Conservation (phyloP, 2,797 vertebrate genomes). For the Tachyglossus aculeatus region DNA sequence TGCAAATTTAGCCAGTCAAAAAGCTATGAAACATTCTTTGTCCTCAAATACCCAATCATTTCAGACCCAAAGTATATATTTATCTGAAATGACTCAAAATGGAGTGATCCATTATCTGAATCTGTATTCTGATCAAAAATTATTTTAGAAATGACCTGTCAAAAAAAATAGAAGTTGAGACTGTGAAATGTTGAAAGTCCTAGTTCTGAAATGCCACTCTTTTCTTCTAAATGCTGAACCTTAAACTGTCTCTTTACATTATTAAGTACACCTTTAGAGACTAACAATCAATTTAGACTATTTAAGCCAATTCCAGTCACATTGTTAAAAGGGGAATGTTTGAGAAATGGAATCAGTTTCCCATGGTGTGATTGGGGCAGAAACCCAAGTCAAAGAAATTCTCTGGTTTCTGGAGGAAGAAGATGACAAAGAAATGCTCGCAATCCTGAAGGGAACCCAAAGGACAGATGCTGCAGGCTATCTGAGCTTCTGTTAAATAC, state of each 20-base stretch:
- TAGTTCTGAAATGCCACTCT: not conserved
- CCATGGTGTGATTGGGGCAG: slow-evolving; percentile 40
- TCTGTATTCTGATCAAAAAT: no score
- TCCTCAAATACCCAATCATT: no score
- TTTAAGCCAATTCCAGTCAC: slow-evolving; percentile 28
- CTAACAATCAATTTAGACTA: slow-evolving; percentile 26
- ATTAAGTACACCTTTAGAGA: not conserved
- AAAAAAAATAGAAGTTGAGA: not conserved
- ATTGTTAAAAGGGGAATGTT: slow-evolving; percentile 31
- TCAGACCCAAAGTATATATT: no score
- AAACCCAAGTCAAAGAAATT: slow-evolving; percentile 68
- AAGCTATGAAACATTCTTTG: no score
- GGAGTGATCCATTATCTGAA: no score
- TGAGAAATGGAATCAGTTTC: slow-evolving; percentile 46
- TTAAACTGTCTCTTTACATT: not conserved
- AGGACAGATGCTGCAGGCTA: slow-evolving; percentile 80
- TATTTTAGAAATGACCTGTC: not conserved
- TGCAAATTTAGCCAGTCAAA: no score
- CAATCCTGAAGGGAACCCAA: slow-evolving; percentile 73
- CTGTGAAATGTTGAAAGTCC: not conserved
- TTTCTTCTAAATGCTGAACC: not conserved
- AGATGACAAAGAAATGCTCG: slow-evolving; percentile 72
- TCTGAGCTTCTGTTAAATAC: slow-evolving; percentile 77
- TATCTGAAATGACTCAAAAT: no score
- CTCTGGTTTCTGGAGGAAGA: slow-evolving; percentile 55